These are phyloP conservation scores for Harpalus rufipes DNA, from an alignment of 2,888 invertebrate species.

Conservation along the genomic window DNA sequence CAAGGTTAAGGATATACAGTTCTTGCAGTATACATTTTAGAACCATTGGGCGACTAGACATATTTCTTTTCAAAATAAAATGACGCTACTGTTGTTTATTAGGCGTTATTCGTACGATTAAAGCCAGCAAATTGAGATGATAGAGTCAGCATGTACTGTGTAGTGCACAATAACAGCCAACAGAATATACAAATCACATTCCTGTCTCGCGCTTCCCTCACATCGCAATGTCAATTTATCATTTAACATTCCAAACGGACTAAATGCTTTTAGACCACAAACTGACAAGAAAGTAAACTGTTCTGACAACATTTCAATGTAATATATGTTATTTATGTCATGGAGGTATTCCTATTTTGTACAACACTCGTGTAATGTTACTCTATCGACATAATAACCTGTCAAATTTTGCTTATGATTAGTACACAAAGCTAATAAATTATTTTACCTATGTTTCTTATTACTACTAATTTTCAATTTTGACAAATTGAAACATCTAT, in stretches of 20 bases:
- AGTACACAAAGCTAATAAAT: background rate
- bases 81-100: background rate
- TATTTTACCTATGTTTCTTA: background rate
- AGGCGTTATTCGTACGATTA: background rate
- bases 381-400: slow-evolving; percentile 39
- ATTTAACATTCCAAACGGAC: slow-evolving; percentile 57
- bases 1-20: too few relatives aligned
- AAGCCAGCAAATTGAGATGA: background rate
- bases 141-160: background rate
- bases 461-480: too few relatives aligned
- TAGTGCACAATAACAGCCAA: slow-evolving; percentile 4
- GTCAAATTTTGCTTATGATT: slow-evolving; percentile 25
- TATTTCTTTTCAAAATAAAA: background rate
- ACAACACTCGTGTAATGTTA: slow-evolving; percentile 41
- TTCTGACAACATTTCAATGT: slow-evolving; percentile 58
- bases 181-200: slow-evolving; percentile 46
- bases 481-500: too few relatives aligned
- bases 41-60: background rate
- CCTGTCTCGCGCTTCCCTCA: slow-evolving; percentile 21
- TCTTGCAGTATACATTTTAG: too few relatives aligned
- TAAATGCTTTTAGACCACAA: slow-evolving; percentile 54
- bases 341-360: slow-evolving; percentile 52
- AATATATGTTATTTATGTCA: slow-evolving; percentile 58
- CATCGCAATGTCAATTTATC: slow-evolving; percentile 57
- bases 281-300: slow-evolving; percentile 60